Base-by-base conservation (phyloP, 2,797 vertebrate species). In the Falco novaeseelandiae region DNA sequence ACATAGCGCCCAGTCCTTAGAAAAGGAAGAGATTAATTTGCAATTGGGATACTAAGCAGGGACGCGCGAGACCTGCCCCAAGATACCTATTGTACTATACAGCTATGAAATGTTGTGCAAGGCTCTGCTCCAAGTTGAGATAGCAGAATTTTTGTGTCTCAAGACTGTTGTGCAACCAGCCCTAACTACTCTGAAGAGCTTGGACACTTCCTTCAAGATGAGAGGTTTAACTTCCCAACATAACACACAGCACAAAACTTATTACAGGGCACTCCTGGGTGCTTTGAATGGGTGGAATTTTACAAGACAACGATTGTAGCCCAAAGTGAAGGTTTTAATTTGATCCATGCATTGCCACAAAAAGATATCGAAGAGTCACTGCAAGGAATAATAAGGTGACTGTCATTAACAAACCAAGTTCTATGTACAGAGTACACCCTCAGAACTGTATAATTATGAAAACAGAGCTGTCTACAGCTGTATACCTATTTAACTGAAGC, bases 11-110 rank as follows among this genome's bases (percentile, higher is more conserved):
- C 23, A 20, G 40, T 26, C 32, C 46, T 80, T 46, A 40, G 44
- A n/a, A 83, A 90, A 82, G 29, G 29, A 49, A 20, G 14, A 42
- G 48, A 46, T 34, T 7, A 70, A 58, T 77, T 73, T 83, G 38
- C 17, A 38, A 2, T 22, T 38, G 19, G 9, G 20, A n/a, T 62
- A 23, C 8, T 52, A 44, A 65, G 10, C 4, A 32, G 34, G 26
- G 36, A 32, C 0, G 0, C 1, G 8, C 76, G 21, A 29, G 3
- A n/a, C 20, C 21, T 89, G 42, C 15, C 22, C 40, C 8, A 14
- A 83, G 19, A 21, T 59, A 59, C 8, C 36, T 63, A 4, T 18
- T 36, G 29, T 26, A 36, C 27, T 27, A 10, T 8, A 51, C 30
- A 79, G 30, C 42, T 70, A 8, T 25, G 40, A 77, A 32, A 49